These are phyloP conservation scores for Apus apus DNA, from an alignment of 2,113 vertebrate species.

Conservation along the genomic window DNA sequence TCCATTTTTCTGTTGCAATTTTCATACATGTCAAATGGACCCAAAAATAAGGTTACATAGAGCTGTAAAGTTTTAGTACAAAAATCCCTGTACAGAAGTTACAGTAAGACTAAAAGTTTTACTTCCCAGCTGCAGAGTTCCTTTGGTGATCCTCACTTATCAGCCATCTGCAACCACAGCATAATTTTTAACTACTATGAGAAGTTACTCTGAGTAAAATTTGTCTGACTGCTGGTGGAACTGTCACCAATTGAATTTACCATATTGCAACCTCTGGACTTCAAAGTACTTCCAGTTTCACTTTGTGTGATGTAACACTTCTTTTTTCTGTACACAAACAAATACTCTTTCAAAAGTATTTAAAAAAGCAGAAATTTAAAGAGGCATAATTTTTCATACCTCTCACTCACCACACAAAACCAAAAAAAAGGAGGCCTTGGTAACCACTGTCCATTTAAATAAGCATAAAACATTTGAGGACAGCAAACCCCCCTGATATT, in stretches of 20 bases:
- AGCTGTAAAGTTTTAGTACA: background rate
- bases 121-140: background rate
- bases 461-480: background rate
- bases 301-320: background rate
- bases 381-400: background rate
- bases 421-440: background rate
- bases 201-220: background rate
- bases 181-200: background rate
- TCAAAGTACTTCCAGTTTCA: background rate
- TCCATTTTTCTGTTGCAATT: background rate
- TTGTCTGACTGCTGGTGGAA: background rate
- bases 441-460: background rate
- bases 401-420: background rate
- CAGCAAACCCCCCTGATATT: background rate
- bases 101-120: background rate
- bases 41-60: background rate
- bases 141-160: background rate
- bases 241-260: background rate
- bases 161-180: background rate
- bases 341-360: background rate
- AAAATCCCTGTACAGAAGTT: background rate
- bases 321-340: background rate
- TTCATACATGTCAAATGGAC: background rate
- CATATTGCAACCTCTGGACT: background rate
- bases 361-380: background rate